A percentile compares a stretch with the other conserved stretches of the same genome.
Conservation (phyloP, 2,113 vertebrate genomes). For the Gavia stellata region DNA sequence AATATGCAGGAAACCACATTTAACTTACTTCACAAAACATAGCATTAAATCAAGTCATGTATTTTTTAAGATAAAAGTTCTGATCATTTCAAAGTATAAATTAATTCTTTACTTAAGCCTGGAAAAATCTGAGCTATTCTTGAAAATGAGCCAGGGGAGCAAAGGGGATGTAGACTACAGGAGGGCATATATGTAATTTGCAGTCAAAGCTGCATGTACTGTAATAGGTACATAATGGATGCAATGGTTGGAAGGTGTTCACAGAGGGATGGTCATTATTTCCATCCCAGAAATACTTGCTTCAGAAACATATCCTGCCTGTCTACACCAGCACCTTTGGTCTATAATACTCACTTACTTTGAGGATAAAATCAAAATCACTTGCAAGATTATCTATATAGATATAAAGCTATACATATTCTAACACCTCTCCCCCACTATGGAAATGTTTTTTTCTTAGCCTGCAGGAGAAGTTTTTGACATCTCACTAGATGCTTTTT, state of each 20-base stretch:
- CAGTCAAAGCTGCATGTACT: neutral
- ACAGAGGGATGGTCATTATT: neutral
- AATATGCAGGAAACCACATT: neutral
- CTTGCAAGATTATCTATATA: neutral
- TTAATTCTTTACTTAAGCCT: neutral
- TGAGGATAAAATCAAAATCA: neutral
- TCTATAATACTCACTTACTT: neutral
- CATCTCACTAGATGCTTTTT: neutral
- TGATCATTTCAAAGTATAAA: conserved; percentile 16
- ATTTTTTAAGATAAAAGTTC: neutral
- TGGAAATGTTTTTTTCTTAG: neutral
- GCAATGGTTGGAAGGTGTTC: neutral
- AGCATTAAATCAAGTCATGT: neutral
- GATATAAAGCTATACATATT: neutral
- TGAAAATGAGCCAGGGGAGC: conserved; percentile 2
- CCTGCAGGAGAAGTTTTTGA: neutral
- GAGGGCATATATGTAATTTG: neutral
- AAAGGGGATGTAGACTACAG: neutral
- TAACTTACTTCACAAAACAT: neutral
- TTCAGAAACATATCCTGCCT: neutral
- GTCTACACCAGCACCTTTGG: neutral
- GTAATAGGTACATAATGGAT: neutral
- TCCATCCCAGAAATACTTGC: neutral
- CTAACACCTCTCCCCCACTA: neutral
- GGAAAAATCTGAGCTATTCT: conserved; percentile 25